Base-by-base conservation (phyloP, 2,888 invertebrate genomes). In the Xestobium rufovillosum region DNA sequence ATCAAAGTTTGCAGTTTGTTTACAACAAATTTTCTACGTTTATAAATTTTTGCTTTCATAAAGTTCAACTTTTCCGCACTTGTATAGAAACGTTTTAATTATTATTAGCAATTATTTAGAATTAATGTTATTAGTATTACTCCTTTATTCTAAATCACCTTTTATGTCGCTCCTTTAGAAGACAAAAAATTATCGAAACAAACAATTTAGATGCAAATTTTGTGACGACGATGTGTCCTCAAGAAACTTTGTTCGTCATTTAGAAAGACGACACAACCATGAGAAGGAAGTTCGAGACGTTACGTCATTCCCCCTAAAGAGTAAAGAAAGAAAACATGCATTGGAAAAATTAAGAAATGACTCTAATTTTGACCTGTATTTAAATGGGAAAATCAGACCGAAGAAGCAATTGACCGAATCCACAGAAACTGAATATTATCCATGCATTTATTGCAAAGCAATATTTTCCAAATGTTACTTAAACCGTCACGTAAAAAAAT, bases 301-400 rank as follows among this genome's bases (percentile, higher is more conserved):
- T 26, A 13, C 43, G 8, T 23, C 26, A 27, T 26, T 38, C 12
- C 43, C 39, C 10, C 34, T 26, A 19, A 36, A 39, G 11, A 40
- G 42, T 4, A 44, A 40, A 35, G 35, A 39, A 26, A 40, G 39
- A 31, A 14, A 27, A 23, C 28, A 19, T 9, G 37, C 44, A 12
- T 13, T 47, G 14, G 14, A 10, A 11, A 14, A 28, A 23, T 26
- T 47, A 11, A 36, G 42, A 36, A 42, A 42, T 29, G 34, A 30
- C 11, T 32, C 41, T n/a, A 42, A 47, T 41, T 47, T 47, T 43
- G 36, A 47, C n/a, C 33, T 44, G 6, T 39, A 33, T 31, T 29
- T 47, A 33, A 36, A 25, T n/a, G 47, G 47, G 16, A 33, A 12
- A 14, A 39, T 34, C 14, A 23, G 41, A 12, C 44, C 43, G 3